Evolutionary conservation across 2,797 vertebrate species (phyloP).

Genomic region (Poecilia wingei): DNA sequence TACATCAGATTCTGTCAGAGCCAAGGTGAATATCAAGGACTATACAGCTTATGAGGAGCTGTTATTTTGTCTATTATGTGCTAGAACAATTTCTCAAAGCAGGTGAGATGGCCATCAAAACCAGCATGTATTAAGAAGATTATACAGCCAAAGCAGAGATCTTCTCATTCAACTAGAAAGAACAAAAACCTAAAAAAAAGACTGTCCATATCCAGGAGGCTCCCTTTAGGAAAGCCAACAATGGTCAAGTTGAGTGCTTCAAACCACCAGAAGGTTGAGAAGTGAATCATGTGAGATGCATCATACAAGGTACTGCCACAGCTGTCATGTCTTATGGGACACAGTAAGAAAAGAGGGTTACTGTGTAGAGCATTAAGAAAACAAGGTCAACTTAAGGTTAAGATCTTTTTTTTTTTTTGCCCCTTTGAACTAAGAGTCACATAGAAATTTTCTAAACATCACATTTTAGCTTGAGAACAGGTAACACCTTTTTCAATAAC

Average conservation of each 20-base stretch:
- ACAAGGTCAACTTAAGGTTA: background rate
- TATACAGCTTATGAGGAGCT: slow-evolving; percentile 12
- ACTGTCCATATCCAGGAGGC: slow-evolving; percentile 33
- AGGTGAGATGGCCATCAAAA: slow-evolving; percentile 42
- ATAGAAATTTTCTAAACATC: slow-evolving; percentile 53
- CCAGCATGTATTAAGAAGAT: slow-evolving; percentile 18
- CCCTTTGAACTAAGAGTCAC: slow-evolving; percentile 24
- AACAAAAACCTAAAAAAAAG: slow-evolving; percentile 11
- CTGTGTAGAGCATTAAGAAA: background rate
- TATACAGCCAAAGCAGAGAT: slow-evolving; percentile 12
- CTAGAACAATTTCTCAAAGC: slow-evolving; percentile 22
- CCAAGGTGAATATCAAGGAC: slow-evolving; percentile 32
- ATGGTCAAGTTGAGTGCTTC: slow-evolving; percentile 51
- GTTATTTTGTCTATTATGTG: slow-evolving; percentile 38
- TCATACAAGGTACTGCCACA: slow-evolving; percentile 41
- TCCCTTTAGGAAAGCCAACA: slow-evolving; percentile 71
- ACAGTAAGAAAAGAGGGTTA: slow-evolving; percentile 7
- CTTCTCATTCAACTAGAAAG: slow-evolving; percentile 41
- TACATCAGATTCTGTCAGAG: slow-evolving; percentile 42
- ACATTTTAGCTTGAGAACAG: slow-evolving; percentile 41
- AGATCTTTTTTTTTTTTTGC: background rate
- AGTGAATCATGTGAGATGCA: slow-evolving; percentile 49
- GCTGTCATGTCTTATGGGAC: slow-evolving; percentile 23
- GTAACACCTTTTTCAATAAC: slow-evolving; percentile 66
- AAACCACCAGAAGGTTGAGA: slow-evolving; percentile 42